phyloP scores from a whole-genome alignment of 2,797 vertebrate genomes.

The Tadarida brasiliensis region DNA sequence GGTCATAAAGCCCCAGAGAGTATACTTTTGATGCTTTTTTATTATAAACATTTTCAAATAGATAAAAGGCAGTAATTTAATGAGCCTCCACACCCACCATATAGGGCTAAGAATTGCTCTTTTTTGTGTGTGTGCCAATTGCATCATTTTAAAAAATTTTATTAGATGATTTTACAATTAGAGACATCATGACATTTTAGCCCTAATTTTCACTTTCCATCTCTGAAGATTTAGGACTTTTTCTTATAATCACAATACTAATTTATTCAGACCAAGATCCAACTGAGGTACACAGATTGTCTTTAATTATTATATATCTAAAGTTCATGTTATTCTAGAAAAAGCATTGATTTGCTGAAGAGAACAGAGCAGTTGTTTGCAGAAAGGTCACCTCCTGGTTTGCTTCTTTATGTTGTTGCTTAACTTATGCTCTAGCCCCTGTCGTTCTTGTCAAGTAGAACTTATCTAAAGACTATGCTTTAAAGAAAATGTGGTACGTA shows the following conservation, averaged over 20 bases:
- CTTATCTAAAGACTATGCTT: background rate
- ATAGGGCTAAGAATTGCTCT: background rate
- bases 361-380: background rate
- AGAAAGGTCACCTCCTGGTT: background rate
- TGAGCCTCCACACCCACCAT: background rate
- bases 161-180: background rate
- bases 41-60: background rate
- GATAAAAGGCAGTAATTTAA: background rate
- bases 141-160: background rate
- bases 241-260: background rate
- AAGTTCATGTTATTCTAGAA: background rate
- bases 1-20: background rate
- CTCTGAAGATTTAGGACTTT: conserved; percentile 4
- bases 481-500: background rate
- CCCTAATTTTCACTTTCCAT: background rate
- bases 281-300: background rate
- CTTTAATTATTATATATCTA: background rate
- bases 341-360: background rate
- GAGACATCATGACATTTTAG: background rate
- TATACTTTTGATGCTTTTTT: background rate
- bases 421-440: too few species aligned
- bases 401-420: too few species aligned
- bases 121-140: background rate
- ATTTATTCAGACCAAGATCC: background rate
- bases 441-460: background rate